phyloP scores from a whole-genome alignment of 2,113 vertebrate genomes.

The Eulemur macaco region DNA sequence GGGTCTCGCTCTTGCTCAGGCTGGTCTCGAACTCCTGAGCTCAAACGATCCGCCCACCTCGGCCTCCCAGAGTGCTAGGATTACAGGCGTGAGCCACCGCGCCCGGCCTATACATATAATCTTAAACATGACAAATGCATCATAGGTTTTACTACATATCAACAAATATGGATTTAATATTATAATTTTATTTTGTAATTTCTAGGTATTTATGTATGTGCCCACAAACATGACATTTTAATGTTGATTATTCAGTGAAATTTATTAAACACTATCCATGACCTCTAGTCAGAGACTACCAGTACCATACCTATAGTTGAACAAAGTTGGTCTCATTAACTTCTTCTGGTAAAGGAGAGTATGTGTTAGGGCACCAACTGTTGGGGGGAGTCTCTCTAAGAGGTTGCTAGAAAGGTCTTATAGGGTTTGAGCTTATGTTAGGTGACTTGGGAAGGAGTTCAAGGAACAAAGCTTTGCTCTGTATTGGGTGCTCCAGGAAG shows the following conservation, averaged over 20 bases:
- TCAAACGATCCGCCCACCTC: too few relatives aligned
- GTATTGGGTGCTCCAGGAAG: neutral
- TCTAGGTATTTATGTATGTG: neutral
- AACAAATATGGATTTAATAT: neutral
- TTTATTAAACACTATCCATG: neutral
- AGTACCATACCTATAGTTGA: neutral
- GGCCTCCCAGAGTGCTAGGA: too few relatives aligned
- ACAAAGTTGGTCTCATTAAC: neutral
- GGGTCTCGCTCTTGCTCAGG: too few relatives aligned
- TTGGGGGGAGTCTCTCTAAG: neutral
- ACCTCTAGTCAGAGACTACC: neutral
- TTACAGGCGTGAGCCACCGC: too few relatives aligned
- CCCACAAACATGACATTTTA: neutral
- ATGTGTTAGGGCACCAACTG: neutral
- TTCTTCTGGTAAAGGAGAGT: neutral
- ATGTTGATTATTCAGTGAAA: neutral
- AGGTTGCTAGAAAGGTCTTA: neutral
- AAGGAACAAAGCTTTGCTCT: neutral
- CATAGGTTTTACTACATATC: neutral
- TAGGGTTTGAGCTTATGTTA: neutral
- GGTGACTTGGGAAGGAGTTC: neutral
- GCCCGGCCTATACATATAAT: neutral
- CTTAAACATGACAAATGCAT: neutral
- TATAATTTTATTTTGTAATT: neutral
- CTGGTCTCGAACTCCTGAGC: too few relatives aligned